Conservation (phyloP, 2,888 invertebrate genomes). For the Synergus japonicus region DNA sequence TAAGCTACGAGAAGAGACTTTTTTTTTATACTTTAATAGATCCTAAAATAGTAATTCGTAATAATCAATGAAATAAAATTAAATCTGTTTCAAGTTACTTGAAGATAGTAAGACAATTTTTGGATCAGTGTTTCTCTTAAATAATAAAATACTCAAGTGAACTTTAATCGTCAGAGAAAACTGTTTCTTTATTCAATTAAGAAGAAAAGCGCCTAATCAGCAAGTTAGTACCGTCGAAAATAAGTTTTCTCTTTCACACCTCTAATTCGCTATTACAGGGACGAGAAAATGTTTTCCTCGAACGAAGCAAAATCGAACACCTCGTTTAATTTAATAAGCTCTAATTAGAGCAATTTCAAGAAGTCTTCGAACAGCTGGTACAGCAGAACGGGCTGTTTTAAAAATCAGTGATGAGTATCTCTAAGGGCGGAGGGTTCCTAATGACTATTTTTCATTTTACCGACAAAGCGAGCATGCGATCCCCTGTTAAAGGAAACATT, state of each 20-base stretch:
- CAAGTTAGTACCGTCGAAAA: neutral
- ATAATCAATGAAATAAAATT: no score
- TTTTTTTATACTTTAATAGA: no score
- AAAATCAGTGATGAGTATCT: slow-evolving; percentile 27
- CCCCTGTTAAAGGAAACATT: slow-evolving; percentile 16
- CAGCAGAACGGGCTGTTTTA: slow-evolving; percentile 23
- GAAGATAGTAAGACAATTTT: no score
- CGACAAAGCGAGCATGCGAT: slow-evolving; percentile 22
- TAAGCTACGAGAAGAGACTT: no score
- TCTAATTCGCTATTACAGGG: neutral
- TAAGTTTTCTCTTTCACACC: slow-evolving; percentile 23
- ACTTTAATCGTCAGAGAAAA: slow-evolving; percentile 16
- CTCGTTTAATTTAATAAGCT: slow-evolving; percentile 27
- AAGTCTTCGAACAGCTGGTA: slow-evolving; percentile 10
- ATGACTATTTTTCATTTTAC: slow-evolving; percentile 28
- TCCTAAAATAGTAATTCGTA: no score
- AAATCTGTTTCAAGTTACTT: no score
- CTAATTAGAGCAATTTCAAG: slow-evolving; percentile 8
- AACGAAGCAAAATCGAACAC: slow-evolving; percentile 3
- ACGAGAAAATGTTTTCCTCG: slow-evolving; percentile 9
- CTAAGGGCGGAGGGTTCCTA: slow-evolving; percentile 9
- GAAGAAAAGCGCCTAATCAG: neutral
- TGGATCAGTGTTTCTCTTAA: no score
- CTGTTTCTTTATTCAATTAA: neutral
- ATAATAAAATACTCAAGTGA: neutral